These are phyloP conservation scores for Zophobas atratus DNA, from an alignment of 1,140 invertebrate species.

Conservation along the genomic window DNA sequence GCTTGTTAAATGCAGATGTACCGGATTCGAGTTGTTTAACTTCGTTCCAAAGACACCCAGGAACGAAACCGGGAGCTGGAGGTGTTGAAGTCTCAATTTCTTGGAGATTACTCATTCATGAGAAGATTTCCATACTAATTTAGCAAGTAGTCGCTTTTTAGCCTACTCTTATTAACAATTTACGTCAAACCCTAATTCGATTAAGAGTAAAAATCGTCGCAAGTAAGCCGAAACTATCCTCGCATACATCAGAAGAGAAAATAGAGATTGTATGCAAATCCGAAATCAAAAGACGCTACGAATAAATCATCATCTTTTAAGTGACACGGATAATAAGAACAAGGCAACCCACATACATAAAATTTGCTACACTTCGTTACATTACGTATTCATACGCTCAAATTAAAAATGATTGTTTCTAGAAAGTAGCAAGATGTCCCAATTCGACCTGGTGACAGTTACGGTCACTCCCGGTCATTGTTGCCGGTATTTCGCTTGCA, in stretches of 20 bases:
- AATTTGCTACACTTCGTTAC: slow-evolving; percentile 37
- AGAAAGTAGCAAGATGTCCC: slow-evolving; percentile 51
- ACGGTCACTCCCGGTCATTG: slow-evolving; percentile 53
- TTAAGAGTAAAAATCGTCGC: too few relatives aligned
- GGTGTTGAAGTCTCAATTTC: too few relatives aligned
- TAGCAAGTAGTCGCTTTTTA: too few relatives aligned
- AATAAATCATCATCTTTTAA: slow-evolving; percentile 44
- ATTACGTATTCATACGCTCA: slow-evolving; percentile 35
- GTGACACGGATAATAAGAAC: slow-evolving; percentile 38
- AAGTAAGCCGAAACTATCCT: too few relatives aligned
- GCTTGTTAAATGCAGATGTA: too few relatives aligned
- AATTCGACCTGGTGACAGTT: slow-evolving; percentile 49
- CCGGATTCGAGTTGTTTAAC: too few relatives aligned
- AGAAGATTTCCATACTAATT: too few relatives aligned
- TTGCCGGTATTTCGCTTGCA: slow-evolving; percentile 32
- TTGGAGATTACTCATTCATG: too few relatives aligned
- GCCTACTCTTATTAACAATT: too few relatives aligned
- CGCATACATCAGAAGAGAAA: slow-evolving; percentile 31
- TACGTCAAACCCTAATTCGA: too few relatives aligned
- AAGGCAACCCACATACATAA: slow-evolving; percentile 46
- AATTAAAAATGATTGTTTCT: slow-evolving; percentile 51
- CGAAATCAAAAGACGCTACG: slow-evolving; percentile 24
- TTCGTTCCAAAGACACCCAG: too few relatives aligned
- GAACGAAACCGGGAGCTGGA: too few relatives aligned
- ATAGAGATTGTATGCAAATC: slow-evolving; percentile 43